Conservation (phyloP, 2,113 vertebrate species). For the Clupea harengus region DNA sequence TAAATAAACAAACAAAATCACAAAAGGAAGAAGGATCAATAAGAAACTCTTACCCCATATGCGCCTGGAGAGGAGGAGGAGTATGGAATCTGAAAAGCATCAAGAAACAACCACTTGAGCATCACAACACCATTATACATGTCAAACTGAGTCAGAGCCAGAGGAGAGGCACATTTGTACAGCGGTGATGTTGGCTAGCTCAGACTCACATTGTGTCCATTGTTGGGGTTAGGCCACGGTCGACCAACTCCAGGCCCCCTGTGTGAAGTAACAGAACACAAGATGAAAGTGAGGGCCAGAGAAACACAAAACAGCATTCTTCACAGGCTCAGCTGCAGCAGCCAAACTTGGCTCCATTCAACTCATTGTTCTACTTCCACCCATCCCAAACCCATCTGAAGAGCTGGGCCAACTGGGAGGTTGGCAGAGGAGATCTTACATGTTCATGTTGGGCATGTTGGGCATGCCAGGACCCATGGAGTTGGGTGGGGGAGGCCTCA, state of each 20-base stretch:
- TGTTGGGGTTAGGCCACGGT: slow-evolving; percentile 85
- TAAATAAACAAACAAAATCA: not conserved
- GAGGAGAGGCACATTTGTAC: not conserved
- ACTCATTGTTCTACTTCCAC: not conserved
- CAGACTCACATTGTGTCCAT: slow-evolving; percentile 81
- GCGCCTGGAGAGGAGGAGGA: slow-evolving; percentile 87
- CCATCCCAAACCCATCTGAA: not conserved
- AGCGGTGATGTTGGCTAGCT: not conserved
- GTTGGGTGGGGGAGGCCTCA: slow-evolving; percentile 83
- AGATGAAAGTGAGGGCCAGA: not conserved
- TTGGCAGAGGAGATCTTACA: slow-evolving; percentile 70
- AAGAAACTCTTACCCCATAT: slow-evolving; percentile 80
- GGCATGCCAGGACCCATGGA: slow-evolving; percentile 84
- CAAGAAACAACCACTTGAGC: slow-evolving; percentile 27
- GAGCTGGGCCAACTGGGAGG: not conserved
- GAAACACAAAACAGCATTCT: not conserved
- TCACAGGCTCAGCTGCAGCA: not conserved
- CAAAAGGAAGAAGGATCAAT: slow-evolving; percentile 33
- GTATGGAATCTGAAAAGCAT: slow-evolving; percentile 76
- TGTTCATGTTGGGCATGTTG: slow-evolving; percentile 81
- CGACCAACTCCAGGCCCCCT: slow-evolving; percentile 83
- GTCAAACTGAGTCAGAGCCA: not conserved
- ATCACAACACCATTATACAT: not conserved
- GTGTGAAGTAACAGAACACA: slow-evolving; percentile 27
- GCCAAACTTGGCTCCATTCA: not conserved